A percentile compares a stretch with the other conserved stretches of the same genome.
phyloP scores from a whole-genome alignment of 2,888 invertebrate species.

The Seira sanloemensis region DNA sequence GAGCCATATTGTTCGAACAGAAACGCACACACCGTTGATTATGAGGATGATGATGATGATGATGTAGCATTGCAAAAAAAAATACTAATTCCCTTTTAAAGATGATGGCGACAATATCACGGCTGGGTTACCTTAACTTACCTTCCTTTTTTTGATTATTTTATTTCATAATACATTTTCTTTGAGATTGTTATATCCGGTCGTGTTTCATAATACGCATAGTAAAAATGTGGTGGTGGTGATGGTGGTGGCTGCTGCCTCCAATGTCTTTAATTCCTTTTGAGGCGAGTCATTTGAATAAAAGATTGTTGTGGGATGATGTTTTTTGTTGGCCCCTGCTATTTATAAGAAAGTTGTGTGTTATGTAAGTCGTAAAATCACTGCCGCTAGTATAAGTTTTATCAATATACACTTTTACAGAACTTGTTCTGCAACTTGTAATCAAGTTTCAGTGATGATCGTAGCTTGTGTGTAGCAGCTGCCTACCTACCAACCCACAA shows the following conservation, averaged over 20 bases:
- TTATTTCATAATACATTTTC: slow-evolving; percentile 29
- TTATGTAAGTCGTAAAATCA: background rate
- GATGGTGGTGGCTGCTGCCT: background rate
- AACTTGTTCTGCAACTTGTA: slow-evolving; percentile 37
- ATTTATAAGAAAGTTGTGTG: background rate
- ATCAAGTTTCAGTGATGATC: background rate
- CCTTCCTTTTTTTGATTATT: slow-evolving; percentile 41
- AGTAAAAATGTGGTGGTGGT: background rate
- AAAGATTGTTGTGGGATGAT: background rate
- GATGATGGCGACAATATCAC: slow-evolving; percentile 16
- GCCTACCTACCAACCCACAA: background rate
- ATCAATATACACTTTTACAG: background rate
- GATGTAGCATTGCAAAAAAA: background rate
- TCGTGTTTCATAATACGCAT: slow-evolving; percentile 22
- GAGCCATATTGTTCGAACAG: background rate
- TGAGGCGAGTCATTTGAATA: background rate
- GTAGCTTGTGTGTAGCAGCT: background rate
- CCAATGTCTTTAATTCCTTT: background rate
- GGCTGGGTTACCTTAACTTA: slow-evolving; percentile 35
- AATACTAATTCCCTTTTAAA: slow-evolving; percentile 30
- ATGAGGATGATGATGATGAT: slow-evolving; percentile 17
- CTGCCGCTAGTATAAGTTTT: background rate
- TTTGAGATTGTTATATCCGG: slow-evolving; percentile 46
- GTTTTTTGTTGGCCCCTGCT: background rate
- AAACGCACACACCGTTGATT: slow-evolving; percentile 5